Evolutionary conservation across 1,140 invertebrate species (phyloP).

Genomic region (Leptinotarsa lineolata): DNA sequence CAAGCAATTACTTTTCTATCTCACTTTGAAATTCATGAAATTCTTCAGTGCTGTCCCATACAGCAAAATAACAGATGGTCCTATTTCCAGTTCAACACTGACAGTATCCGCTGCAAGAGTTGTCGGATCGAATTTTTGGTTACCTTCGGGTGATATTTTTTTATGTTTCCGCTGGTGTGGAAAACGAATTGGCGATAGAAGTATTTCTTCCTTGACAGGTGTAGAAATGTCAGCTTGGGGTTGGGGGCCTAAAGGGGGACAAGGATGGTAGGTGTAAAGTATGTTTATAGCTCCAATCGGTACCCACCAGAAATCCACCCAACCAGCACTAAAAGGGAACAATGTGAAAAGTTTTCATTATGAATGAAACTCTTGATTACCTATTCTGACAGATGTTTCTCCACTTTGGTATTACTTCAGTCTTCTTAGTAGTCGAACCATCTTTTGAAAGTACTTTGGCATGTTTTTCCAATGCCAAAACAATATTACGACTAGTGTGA

Average conservation of each 20-base stretch:
- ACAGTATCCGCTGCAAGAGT: constrained; percentile 84
- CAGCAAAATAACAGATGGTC: constrained; percentile 84
- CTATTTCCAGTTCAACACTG: constrained; percentile 89
- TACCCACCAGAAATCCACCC: constrained; percentile 95
- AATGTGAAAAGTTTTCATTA: not conserved
- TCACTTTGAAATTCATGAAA: constrained; percentile 83
- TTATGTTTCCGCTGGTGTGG: constrained; percentile 66
- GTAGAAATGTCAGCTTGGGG: constrained; percentile 90
- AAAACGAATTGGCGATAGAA: constrained; percentile 89
- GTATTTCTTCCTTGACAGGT: constrained; percentile 90
- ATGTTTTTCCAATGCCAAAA: constrained; percentile 86
- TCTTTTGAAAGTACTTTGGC: constrained; percentile 82
- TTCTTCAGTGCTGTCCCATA: constrained; percentile 89
- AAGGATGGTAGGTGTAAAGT: constrained; percentile 88
- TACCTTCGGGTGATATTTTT: constrained; percentile 60
- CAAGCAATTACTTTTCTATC: not conserved
- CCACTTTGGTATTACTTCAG: constrained; percentile 76
- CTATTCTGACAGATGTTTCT: constrained; percentile 80
- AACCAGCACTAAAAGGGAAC: constrained; percentile 67
- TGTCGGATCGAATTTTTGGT: constrained; percentile 83
- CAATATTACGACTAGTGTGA: constrained; percentile 81
- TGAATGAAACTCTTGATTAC: constrained; percentile 44
- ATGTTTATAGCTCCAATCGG: constrained; percentile 91
- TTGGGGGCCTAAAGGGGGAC: constrained; percentile 80
- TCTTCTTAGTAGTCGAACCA: constrained; percentile 64